Base-by-base conservation (phyloP, 1,140 invertebrate genomes). In the Agraylea sexmaculata region DNA sequence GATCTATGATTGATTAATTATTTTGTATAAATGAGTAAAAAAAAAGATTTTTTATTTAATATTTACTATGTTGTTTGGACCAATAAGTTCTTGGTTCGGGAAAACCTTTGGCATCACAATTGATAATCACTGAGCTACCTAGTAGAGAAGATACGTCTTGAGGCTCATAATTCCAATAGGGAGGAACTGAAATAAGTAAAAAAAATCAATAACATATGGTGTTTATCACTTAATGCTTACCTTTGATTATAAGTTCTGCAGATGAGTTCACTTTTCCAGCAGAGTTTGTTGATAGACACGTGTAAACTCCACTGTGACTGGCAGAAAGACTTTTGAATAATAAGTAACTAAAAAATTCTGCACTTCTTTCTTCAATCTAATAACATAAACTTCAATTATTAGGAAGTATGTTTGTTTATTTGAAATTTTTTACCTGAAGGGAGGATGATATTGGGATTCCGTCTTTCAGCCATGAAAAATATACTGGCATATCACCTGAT, bases 391-490 rank as follows among this genome's bases (percentile, higher is more conserved):
- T 30, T 16, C 7, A 3, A 21, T 37, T 38, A 20, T 21, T 29
- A 20, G 28, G n/a, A 37, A 31, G 29, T 29, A 43, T 32, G 13
- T 32, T 6, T n/a, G 13, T 32, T 32, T 6, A 8, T n/a, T 12
- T 12, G 13, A 21, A 21, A 40, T 29, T 7, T 47, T 43, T 57
- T 55, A 72, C 68, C 41, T 66, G 63, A 25, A 71, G 57, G 11
- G 64, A 65, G n/a, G 64, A 59, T 5, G 64, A 60, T 16, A 77
- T 53, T 2, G 70, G 65, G 22, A 68, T 57, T 1, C 74, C 76
- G 54, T 87, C 81, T 53, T 88, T 87, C 6, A 79, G 69, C 87
- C 87, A 90, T 0, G 73, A 71, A 52, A 89, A 83, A 50, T 77
- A 74, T 13, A 89, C 79, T 0, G 86, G 86, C 51, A 84, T 74